Evolutionary conservation across 2,888 invertebrate genomes (phyloP).

Genomic region (Eudemis profundana): DNA sequence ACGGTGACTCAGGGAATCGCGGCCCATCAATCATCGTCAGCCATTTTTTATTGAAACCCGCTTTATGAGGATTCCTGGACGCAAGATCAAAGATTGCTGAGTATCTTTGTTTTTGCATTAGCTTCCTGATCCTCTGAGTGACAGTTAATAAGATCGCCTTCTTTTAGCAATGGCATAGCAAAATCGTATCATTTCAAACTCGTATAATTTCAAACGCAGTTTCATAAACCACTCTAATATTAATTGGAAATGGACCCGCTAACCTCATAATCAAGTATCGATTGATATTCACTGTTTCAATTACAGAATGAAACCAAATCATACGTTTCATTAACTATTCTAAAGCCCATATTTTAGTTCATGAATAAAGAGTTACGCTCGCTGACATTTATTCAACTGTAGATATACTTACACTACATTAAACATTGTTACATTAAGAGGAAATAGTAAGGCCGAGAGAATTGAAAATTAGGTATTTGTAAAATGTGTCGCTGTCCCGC

Average conservation of each 20-base stretch:
- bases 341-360: background rate
- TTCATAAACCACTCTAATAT: background rate
- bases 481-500: too few relatives aligned
- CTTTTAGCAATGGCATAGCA: background rate
- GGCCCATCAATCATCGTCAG: constrained; percentile 48
- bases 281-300: background rate
- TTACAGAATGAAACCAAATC: background rate
- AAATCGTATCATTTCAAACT: too few relatives aligned
- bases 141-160: constrained; percentile 5
- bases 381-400: too few relatives aligned
- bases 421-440: too few relatives aligned
- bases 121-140: constrained; percentile 9
- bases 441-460: too few relatives aligned
- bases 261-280: background rate
- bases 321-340: background rate
- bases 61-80: constrained; percentile 45
- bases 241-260: background rate
- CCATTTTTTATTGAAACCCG: constrained; percentile 48
- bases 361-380: too few relatives aligned
- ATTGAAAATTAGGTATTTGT: too few relatives aligned
- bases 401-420: too few relatives aligned
- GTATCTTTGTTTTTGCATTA: constrained; percentile 40
- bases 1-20: constrained; percentile 44
- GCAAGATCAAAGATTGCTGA: constrained; percentile 35
- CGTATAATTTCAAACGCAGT: too few relatives aligned